phyloP scores from a whole-genome alignment of 2,113 vertebrate genomes.

The Trichechus manatus region DNA sequence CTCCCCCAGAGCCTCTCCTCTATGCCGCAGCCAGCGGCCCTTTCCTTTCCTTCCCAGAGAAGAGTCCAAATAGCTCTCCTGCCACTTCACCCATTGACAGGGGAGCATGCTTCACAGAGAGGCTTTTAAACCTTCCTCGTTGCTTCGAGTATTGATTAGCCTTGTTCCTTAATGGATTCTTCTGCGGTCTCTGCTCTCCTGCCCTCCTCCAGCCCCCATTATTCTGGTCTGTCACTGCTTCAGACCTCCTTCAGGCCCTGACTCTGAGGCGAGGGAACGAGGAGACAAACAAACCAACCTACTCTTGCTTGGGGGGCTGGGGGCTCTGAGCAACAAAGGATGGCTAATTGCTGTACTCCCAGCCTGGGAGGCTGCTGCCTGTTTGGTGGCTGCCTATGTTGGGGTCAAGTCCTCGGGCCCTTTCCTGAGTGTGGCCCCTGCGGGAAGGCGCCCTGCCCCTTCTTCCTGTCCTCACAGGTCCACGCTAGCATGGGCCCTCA shows the following conservation, averaged over 20 bases:
- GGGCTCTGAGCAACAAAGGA: neutral
- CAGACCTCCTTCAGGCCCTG: conserved; percentile 59
- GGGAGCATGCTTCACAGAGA: conserved; percentile 75
- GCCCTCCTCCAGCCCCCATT: conserved; percentile 7
- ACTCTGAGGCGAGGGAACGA: neutral
- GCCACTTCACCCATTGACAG: conserved; percentile 55
- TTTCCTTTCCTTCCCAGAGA: neutral
- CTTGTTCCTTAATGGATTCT: conserved; percentile 85
- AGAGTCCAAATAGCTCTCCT: neutral
- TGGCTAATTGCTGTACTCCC: neutral
- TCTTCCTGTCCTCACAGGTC: neutral
- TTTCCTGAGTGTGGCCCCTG: neutral
- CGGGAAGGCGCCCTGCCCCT: fast-evolving
- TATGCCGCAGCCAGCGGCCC: fast-evolving
- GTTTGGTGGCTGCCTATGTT: neutral
- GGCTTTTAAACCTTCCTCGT: conserved; percentile 87
- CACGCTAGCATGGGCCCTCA: fast-evolving
- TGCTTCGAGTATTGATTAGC: conserved; percentile 86
- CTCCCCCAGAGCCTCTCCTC: neutral
- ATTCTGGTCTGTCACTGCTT: conserved; percentile 56
- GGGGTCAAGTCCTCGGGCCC: neutral
- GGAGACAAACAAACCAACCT: neutral
- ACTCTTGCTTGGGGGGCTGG: fast-evolving
- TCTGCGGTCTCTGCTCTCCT: neutral
- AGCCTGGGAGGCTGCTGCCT: neutral